phyloP scores from a whole-genome alignment of 2,797 vertebrate genomes.

The Choloepus didactylus region DNA sequence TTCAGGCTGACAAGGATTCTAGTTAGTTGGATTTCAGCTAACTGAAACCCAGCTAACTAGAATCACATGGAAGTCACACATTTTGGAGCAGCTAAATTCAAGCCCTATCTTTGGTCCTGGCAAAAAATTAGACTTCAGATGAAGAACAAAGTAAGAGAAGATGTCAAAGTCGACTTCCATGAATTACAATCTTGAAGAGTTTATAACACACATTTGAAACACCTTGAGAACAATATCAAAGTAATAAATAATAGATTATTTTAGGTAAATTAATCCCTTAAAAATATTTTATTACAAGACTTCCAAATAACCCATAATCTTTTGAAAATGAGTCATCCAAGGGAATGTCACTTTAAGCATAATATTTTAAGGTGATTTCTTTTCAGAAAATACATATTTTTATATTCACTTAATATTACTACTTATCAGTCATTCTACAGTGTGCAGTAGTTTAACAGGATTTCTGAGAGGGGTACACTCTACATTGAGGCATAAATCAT shows the following conservation, averaged over 20 bases:
- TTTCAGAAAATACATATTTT: conserved; percentile 61
- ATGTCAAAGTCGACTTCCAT: not conserved
- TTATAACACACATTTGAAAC: conserved; percentile 28
- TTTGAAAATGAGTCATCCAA: conserved; percentile 57
- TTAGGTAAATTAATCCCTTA: conserved; percentile 33
- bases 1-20: not conserved
- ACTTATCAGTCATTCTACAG: conserved; percentile 12
- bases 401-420: conserved; percentile 63
- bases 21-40: conserved; percentile 38
- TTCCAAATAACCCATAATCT: conserved; percentile 56
- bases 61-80: not conserved
- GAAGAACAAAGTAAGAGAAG: conserved; percentile 22
- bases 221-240: conserved; percentile 53
- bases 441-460: not conserved
- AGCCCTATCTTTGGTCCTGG: not conserved
- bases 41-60: conserved; percentile 16
- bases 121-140: not conserved
- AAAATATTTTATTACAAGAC: conserved; percentile 53
- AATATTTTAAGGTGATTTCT: conserved; percentile 51
- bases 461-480: conserved; percentile 11
- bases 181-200: conserved; percentile 26
- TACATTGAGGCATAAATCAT: not conserved
- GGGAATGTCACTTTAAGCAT: conserved; percentile 42
- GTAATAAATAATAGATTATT: conserved; percentile 52
- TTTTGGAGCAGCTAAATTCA: not conserved